A percentile compares a stretch with the other conserved stretches of the same genome.
Evolutionary conservation across 2,797 vertebrate species (phyloP).

Genomic region (Potorous gilbertii): DNA sequence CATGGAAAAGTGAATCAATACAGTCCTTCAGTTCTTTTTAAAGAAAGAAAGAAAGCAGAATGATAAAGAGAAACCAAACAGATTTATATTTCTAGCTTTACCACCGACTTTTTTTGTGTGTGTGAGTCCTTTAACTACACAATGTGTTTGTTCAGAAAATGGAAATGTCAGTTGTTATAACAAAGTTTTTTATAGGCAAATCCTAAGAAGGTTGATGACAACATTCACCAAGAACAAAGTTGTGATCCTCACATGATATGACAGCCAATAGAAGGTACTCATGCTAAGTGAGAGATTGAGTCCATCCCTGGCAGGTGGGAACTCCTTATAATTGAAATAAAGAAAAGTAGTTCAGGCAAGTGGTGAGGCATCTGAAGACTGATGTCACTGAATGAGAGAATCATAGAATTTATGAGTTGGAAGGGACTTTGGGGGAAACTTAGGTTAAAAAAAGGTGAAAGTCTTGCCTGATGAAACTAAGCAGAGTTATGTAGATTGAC

Average conservation of each 20-base stretch:
- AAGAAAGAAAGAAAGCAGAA: neutral
- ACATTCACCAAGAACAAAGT: neutral
- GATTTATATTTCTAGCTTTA: neutral
- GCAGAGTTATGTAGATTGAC: neutral
- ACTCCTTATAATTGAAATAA: neutral
- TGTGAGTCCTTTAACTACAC: neutral
- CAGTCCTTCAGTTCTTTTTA: neutral
- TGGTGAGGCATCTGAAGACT: neutral
- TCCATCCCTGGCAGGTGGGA: neutral
- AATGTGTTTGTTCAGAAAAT: neutral
- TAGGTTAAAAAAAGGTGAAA: neutral
- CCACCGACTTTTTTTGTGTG: neutral
- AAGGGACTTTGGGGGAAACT: neutral
- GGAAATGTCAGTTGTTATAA: neutral
- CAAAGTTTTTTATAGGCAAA: neutral
- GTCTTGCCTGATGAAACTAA: no score
- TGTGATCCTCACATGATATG: no score
- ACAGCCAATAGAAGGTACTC: neutral
- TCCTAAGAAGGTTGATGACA: neutral
- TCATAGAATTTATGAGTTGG: neutral
- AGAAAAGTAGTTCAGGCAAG: neutral
- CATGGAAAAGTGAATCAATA: neutral
- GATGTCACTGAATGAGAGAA: neutral
- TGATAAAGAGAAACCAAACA: neutral
- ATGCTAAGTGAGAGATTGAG: fast-evolving